Evolutionary conservation across 2,797 vertebrate genomes (phyloP).

Genomic region (Danionella dracula): DNA sequence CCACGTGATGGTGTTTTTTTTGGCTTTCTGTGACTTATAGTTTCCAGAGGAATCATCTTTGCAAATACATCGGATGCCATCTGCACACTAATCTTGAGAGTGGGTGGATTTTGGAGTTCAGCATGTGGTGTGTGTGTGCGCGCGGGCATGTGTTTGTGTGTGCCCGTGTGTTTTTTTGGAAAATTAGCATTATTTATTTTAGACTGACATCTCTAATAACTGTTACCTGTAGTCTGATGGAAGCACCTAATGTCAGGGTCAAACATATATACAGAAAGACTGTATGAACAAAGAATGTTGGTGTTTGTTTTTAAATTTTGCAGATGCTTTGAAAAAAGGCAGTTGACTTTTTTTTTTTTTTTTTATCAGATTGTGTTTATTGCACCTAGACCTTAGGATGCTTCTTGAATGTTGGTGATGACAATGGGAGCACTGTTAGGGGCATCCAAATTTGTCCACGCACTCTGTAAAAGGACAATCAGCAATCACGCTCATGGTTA

Average conservation of each 20-base stretch:
- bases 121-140: constrained; percentile 1
- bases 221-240: not conserved
- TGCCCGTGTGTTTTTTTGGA: too few relatives aligned
- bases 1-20: not conserved
- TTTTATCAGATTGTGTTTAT: too few relatives aligned
- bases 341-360: too few relatives aligned
- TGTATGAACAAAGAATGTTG: not conserved
- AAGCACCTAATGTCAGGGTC: not conserved
- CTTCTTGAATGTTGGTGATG: too few relatives aligned
- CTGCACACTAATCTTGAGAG: constrained; percentile 33
- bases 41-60: not conserved
- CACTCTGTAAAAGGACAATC: too few relatives aligned
- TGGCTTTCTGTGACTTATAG: not conserved
- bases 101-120: constrained; percentile 9
- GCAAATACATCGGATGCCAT: constrained; percentile 3
- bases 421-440: too few relatives aligned
- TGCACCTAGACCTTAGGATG: too few relatives aligned
- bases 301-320: not conserved
- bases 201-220: not conserved
- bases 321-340: too few relatives aligned
- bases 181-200: not conserved
- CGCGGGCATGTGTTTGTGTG: not conserved
- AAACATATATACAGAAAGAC: not conserved
- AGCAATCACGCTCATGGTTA: too few relatives aligned
- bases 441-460: too few relatives aligned